Evolutionary conservation across 2,888 invertebrate genomes (phyloP), one percentile per base, ranked within the genome.

Genomic region (Scotopteryx bipunctaria): DNA sequence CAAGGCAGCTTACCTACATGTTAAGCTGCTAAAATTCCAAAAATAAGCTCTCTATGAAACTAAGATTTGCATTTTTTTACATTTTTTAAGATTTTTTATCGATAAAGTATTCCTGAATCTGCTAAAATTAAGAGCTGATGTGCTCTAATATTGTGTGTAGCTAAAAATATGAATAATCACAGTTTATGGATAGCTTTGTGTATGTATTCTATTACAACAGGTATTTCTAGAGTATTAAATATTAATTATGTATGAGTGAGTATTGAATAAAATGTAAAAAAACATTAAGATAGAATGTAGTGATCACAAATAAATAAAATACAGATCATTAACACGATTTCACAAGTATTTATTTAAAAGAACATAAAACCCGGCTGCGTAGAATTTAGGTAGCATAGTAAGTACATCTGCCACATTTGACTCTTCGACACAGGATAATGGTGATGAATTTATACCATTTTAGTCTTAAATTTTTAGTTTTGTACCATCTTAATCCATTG

Each of bases 31-130:
- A 1, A 35, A 51, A 51, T 40, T 36, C 6, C 31, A 31, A 41
- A 50, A 41, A 17, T 31, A 36, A 16, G 53, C 53, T 53, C 51
- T 52, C 51, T 52, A 52, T n/a, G 23, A 16, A 11, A 8, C 14
- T 17, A 42, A 21, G 23, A 43, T 44, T 44, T 38, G 40, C 31
- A 29, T 31, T 40, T 51, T 43, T 45, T 45, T 51, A 51, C 45
- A 35, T 44, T 51, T 45, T 27, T 45, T 45, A 45, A 23, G 36
- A 49, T 21, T 13, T 27, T 23, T 16, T 14, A 35, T 13, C 5
- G 15, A 5, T 31, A 29, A 23, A 11, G 36, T 27, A 27, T 17
- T 44, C 16, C 13, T 16, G 4, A 5, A 27, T 16, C 17, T 15
- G 25, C 5, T 41, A 32, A 21, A 48, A 47, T 36, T 29, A 29